Evolutionary conservation across 2,888 invertebrate genomes (phyloP), one percentile per base, ranked within the genome.

Genomic region (Tetragnatha montana): DNA sequence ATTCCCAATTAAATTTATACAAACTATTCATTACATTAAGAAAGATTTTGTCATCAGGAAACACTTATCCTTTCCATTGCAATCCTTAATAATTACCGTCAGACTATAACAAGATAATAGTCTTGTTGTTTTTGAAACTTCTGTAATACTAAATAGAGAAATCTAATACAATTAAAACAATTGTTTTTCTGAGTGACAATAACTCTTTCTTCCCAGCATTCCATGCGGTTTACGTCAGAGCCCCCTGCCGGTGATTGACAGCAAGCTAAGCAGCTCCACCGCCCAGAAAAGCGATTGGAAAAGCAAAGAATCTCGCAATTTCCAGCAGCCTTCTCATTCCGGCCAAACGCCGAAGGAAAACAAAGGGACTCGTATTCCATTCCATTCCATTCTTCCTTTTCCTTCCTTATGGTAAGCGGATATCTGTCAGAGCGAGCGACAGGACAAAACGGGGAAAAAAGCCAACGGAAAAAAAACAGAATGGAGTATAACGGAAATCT

Each of bases 401-500:
- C n/a, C 60, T 22, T 50, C 71, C n/a, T 22, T n/a, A 19, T 50
- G 22, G 76, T 86, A 86, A 86, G 79, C 78, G 86, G 79, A 86
- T 86, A 86, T 86, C 86, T 86, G 86, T 86, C 86, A 86, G 35
- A 35, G 79, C 51, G 76, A 79, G 79, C 70, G 86, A 86, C 86
- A 79, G 79, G 79, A 79, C 86, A 86, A 80, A 86, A 86, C 60
- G 70, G 73, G 17, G 79, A n/a, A 60, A 60, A 60, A 60, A 60
- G 14, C 4, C 60, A 10, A 17, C 12, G 60, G 14, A 17, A 70
- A 71, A 79, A 86, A 86, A 86, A 79, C 60, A 80, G 19, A 60
- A 86, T 80, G 69, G 76, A 60, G 70, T 75, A 70, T 87, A 87
- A 87, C 87, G 87, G 87, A 87, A 87, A 87, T 87, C 87, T 87